phyloP scores from a whole-genome alignment of 2,113 vertebrate genomes.

The Gallinago undulata region DNA sequence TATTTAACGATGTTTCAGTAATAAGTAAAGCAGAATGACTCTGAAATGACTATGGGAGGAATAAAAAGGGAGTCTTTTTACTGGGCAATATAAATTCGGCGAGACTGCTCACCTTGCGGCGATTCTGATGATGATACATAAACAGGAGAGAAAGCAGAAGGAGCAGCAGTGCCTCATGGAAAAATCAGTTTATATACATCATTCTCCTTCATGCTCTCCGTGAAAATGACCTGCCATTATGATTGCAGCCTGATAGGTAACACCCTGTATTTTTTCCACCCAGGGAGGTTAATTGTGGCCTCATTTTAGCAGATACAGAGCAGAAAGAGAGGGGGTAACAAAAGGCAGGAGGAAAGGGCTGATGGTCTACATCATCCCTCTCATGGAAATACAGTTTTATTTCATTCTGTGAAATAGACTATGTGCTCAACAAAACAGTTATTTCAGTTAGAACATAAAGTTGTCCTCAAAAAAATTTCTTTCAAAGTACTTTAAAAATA shows the following conservation, averaged over 20 bases:
- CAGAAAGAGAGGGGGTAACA: not conserved
- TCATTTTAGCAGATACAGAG: not conserved
- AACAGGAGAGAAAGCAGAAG: not conserved
- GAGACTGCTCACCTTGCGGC: not conserved
- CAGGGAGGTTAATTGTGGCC: not conserved
- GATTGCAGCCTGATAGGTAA: not conserved
- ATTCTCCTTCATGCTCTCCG: not conserved
- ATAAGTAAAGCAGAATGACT: not conserved
- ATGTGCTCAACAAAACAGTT: not conserved
- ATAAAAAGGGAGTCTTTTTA: not conserved
- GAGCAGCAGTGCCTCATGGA: not conserved
- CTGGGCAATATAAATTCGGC: not conserved
- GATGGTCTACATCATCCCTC: not conserved
- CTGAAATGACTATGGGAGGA: not conserved
- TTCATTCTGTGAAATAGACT: not conserved
- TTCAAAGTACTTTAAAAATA: not conserved
- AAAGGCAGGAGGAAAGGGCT: not conserved
- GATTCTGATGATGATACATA: not conserved
- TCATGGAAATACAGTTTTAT: not conserved
- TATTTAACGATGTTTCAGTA: not conserved
- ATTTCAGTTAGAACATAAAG: not conserved
- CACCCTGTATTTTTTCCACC: not conserved
- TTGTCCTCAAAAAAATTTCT: not conserved
- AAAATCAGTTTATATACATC: not conserved
- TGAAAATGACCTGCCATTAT: not conserved